phyloP scores from a whole-genome alignment of 2,888 invertebrate genomes.

The Caenorhabditis imperialis region DNA sequence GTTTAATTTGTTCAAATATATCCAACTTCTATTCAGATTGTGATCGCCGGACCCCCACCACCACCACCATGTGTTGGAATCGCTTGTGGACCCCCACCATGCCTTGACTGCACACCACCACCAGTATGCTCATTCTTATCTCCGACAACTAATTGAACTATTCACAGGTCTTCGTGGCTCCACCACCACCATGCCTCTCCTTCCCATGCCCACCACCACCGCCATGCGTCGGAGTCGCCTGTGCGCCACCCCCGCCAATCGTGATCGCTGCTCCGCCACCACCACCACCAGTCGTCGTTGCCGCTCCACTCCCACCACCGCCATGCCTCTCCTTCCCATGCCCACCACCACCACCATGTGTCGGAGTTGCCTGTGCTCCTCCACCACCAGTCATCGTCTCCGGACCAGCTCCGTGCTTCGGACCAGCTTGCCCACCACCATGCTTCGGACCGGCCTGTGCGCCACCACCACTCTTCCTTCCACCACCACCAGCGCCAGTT shows the following conservation, averaged over 20 bases:
- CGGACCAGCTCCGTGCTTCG: slow-evolving; percentile 20
- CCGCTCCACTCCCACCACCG: slow-evolving; percentile 25
- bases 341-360: slow-evolving; percentile 26
- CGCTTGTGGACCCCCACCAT: slow-evolving; percentile 30
- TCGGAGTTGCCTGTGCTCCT: slow-evolving; percentile 20
- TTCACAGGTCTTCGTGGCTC: slow-evolving; percentile 19
- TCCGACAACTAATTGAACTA: background rate
- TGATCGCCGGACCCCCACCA: slow-evolving; percentile 22
- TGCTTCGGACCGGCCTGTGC: slow-evolving; percentile 40
- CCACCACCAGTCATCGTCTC: slow-evolving; percentile 6
- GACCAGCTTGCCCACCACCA: slow-evolving; percentile 25
- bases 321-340: slow-evolving; percentile 15
- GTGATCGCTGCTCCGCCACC: slow-evolving; percentile 6
- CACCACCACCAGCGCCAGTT: slow-evolving; percentile 46
- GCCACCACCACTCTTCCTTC: slow-evolving; percentile 36
- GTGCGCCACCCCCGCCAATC: slow-evolving; percentile 19
- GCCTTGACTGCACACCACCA: slow-evolving; percentile 40
- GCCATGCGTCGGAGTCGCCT: slow-evolving; percentile 21
- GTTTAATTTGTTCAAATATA: background rate
- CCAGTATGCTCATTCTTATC: slow-evolving; percentile 8
- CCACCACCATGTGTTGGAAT: slow-evolving; percentile 39
- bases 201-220: slow-evolving; percentile 20
- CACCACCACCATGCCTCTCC: slow-evolving; percentile 22
- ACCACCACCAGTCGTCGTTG: slow-evolving; percentile 20
- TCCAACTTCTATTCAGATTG: slow-evolving; percentile 3